Percentiles rank a stretch among this genome's conserved stretches.
Conservation (phyloP, 2,113 vertebrate species). For the Porphyrio hochstetteri region DNA sequence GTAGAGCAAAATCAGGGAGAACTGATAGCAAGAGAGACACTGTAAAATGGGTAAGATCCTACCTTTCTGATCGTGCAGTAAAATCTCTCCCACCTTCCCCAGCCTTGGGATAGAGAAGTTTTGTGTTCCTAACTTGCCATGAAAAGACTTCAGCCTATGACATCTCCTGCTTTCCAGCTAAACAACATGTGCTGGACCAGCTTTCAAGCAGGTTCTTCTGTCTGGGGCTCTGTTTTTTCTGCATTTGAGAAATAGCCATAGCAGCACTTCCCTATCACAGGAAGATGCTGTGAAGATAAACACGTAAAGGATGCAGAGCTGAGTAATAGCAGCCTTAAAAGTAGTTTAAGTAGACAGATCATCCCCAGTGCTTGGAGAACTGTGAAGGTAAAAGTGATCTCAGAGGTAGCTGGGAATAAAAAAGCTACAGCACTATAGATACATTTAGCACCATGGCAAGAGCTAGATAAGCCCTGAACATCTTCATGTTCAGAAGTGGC, state of each 20-base stretch:
- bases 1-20: neutral
- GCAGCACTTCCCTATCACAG: neutral
- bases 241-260: neutral
- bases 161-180: neutral
- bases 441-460: neutral
- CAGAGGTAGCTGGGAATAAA: neutral
- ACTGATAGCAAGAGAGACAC: neutral
- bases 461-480: neutral
- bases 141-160: neutral
- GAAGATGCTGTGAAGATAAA: neutral
- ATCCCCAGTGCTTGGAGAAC: neutral
- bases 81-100: neutral
- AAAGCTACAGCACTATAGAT: neutral
- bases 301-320: neutral
- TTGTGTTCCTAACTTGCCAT: neutral
- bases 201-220: neutral
- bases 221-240: neutral
- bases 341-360: neutral
- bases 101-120: neutral
- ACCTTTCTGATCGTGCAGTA: neutral
- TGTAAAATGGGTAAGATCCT: neutral
- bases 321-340: neutral
- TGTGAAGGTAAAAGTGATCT: neutral
- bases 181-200: neutral
- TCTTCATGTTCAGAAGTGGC: neutral